A percentile compares a stretch with the other conserved stretches of the same genome.
Conservation (phyloP, 2,797 vertebrate species). For the Pseudocheirus occidentalis region DNA sequence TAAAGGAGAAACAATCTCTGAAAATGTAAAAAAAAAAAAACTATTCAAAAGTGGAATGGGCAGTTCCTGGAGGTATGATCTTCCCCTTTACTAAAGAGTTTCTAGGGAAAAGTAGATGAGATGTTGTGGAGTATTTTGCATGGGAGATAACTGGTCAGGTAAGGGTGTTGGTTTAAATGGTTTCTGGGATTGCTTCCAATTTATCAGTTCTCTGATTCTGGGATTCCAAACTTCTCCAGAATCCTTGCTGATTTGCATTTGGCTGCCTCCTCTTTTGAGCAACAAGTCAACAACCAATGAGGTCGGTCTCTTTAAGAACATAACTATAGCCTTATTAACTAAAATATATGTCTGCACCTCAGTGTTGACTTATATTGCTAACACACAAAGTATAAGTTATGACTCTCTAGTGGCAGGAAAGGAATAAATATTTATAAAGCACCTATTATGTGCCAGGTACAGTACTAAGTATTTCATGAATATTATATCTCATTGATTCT, state of each 20-base stretch:
- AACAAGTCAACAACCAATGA: background rate
- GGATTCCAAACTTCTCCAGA: background rate
- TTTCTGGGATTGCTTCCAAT: background rate
- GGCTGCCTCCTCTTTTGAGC: background rate
- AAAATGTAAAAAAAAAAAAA: background rate
- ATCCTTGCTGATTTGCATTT: background rate
- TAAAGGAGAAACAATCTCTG: background rate
- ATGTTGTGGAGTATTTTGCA: background rate
- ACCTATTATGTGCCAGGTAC: background rate
- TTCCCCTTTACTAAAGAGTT: background rate
- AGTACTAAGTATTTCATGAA: background rate
- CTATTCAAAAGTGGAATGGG: background rate
- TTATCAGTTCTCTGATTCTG: background rate
- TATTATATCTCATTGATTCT: background rate
- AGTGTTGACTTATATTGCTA: background rate
- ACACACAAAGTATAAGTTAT: background rate
- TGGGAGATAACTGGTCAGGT: background rate
- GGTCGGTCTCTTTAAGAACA: background rate
- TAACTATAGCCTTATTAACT: background rate
- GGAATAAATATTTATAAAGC: background rate
- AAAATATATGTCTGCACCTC: background rate
- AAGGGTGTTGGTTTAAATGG: background rate
- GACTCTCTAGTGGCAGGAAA: background rate
- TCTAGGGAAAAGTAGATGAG: background rate
- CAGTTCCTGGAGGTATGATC: background rate